Evolutionary conservation across 2,113 vertebrate species (phyloP).

Genomic region (Nanger granti): DNA sequence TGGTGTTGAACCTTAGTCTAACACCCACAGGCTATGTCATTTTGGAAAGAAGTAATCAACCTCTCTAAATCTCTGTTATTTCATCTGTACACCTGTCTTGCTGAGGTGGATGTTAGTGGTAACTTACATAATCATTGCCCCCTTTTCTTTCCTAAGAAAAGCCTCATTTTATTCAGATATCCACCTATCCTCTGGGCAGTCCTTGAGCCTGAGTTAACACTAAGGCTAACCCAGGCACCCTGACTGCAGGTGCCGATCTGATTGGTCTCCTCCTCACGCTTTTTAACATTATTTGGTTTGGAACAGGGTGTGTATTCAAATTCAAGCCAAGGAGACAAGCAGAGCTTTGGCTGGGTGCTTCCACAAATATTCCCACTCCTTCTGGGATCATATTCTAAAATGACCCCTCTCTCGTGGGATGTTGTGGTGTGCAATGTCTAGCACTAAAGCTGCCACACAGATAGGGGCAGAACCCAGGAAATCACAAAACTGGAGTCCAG

Average conservation of each 20-base stretch:
- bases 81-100: not conserved
- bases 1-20: not conserved
- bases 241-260: not conserved
- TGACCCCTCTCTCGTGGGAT: not conserved
- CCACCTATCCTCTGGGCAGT: not conserved
- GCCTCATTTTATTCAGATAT: not conserved
- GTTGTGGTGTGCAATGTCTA: not conserved
- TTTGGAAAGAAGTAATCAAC: not conserved
- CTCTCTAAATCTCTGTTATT: not conserved
- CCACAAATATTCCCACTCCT: not conserved
- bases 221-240: rapidly evolving
- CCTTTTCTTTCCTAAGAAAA: not conserved
- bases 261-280: rapidly evolving
- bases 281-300: not conserved
- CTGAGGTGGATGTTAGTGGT: not conserved
- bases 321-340: not conserved
- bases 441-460: not conserved
- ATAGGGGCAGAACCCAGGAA: not conserved
- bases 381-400: not conserved
- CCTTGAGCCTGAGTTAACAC: not conserved
- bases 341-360: not conserved
- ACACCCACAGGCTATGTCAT: not conserved
- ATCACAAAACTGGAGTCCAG: not conserved
- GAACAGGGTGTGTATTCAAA: not conserved
- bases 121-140: too few relatives aligned